Evolutionary conservation across 2,888 invertebrate genomes (phyloP), one percentile per base, ranked within the genome.

Genomic region (Thereva unica): DNA sequence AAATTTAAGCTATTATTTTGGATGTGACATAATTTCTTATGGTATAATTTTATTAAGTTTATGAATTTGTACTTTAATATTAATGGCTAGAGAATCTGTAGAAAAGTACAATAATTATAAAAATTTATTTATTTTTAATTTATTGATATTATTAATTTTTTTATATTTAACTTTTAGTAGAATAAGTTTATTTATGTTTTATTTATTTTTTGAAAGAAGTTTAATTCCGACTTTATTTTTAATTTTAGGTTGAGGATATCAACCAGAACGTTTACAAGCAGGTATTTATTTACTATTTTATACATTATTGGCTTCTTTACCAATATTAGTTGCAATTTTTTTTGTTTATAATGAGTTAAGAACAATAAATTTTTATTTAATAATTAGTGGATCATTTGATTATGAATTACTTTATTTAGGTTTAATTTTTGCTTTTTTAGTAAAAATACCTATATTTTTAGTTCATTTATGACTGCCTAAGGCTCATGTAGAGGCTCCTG

Each of bases 131-230:
- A 76, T 82, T 74, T 78, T 85, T 72, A 80, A 84, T 78, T 69
- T 85, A 74, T 69, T 85, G 72, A 71, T 85, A 71, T 82, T 87
- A 77, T 75, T 85, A 76, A 71, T 86, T 73, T 80, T 84, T 74
- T 83, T 87, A 78, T 77, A 80, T 80, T 72, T 85, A 73, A 84
- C 83, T 77, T 88, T 88, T 85, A 80, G 77, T 67, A 76, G 78
- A 5, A 77, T 83, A 77, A 85, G 84, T 84, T 81, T 87, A 76
- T 82, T 89, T 82, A 73, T 84, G 74, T 88, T 89, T 85, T 89
- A 88, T 85, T 81, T 89, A 78, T 86, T 85, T 84, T 90, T 89
- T 87, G 88, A 89, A 68, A 78, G 83, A 3, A 86, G 86, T 3
- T 82, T 89, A 79, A 85, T 89, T 81, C 88, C 88, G 10, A 86